These are phyloP conservation scores for Chelmon rostratus DNA, from an alignment of 2,797 vertebrate genomes.

Conservation along the genomic window DNA sequence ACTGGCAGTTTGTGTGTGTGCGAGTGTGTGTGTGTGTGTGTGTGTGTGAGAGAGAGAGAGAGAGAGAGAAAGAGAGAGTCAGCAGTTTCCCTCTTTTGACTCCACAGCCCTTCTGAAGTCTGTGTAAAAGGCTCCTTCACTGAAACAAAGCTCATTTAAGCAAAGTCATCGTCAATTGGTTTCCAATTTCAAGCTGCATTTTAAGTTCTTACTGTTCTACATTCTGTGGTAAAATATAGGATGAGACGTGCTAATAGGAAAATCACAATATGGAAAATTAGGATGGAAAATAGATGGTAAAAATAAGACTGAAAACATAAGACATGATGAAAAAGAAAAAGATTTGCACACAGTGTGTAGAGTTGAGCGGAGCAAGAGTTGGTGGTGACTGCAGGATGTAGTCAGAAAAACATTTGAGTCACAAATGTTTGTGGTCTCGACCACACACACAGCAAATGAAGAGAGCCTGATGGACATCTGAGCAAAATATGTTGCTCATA, in stretches of 20 bases:
- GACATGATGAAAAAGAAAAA: not conserved
- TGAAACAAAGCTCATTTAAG: not conserved
- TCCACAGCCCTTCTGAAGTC: not conserved
- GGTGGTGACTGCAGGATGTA: constrained; percentile 3
- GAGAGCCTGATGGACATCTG: not conserved
- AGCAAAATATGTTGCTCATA: constrained; percentile 15
- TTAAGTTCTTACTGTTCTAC: not conserved
- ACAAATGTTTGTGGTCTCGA: constrained; percentile 25
- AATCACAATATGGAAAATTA: too few species aligned
- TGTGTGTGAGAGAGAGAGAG: not conserved
- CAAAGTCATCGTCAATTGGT: not conserved
- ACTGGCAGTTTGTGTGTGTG: constrained; percentile 12
- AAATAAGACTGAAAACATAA: not conserved
- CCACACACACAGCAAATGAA: constrained; percentile 13
- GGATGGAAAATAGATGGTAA: too few species aligned
- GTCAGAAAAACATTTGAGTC: constrained; percentile 40
- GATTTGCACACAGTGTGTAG: not conserved
- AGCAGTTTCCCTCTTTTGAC: constrained; percentile 10
- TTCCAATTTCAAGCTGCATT: not conserved
- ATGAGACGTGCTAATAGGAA: too few species aligned
- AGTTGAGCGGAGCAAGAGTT: not conserved
- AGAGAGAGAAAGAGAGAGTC: not conserved
- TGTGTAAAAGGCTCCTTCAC: not conserved
- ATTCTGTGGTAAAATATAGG: not conserved
- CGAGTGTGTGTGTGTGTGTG: constrained; percentile 1